These are phyloP conservation scores for Chrysaora quinquecirrha DNA, from an alignment of 30 jellyfish, hydroid and myxozoan genomes.

Conservation along the genomic window DNA sequence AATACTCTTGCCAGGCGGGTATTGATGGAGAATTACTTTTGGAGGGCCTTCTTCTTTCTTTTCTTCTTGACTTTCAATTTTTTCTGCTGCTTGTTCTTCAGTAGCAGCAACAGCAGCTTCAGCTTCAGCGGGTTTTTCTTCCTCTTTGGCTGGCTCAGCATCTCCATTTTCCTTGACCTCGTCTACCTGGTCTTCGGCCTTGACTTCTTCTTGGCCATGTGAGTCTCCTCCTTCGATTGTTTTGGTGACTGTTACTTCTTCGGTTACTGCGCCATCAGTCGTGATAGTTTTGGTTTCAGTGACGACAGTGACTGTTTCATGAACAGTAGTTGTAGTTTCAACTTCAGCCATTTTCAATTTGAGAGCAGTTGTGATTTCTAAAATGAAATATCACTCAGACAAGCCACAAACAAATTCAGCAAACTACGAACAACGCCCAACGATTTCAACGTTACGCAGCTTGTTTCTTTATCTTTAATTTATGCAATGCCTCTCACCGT, in stretches of 20 bases:
- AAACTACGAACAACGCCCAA: constrained; percentile 88
- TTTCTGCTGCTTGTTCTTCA: constrained; percentile 60
- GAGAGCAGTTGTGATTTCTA: constrained; percentile 34
- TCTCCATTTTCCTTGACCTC: constrained; percentile 83
- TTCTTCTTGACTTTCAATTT: constrained; percentile 71
- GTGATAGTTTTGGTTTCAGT: constrained; percentile 62
- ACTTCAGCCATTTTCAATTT: constrained; percentile 64
- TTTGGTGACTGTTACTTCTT: constrained; percentile 45
- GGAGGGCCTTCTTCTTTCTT: constrained; percentile 85
- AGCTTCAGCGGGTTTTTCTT: constrained; percentile 44
- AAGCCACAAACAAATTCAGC: constrained; percentile 24
- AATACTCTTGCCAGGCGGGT: constrained; percentile 83
- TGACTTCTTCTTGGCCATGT: constrained; percentile 65
- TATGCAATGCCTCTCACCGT: constrained; percentile 54
- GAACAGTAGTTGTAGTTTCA: constrained; percentile 36
- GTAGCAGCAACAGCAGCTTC: constrained; percentile 47
- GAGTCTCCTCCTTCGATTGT: constrained; percentile 45
- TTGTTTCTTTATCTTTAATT: constrained; percentile 43
- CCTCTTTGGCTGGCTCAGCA: constrained; percentile 64
- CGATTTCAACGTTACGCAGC: constrained; percentile 85
- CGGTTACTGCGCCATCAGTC: constrained; percentile 57
- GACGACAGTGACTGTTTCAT: constrained; percentile 34
- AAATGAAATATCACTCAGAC: constrained; percentile 5
- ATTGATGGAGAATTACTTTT: constrained; percentile 87
- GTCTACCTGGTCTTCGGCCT: constrained; percentile 41